Conservation (phyloP, 2,888 invertebrate genomes). For the Blastobasis adustella region DNA sequence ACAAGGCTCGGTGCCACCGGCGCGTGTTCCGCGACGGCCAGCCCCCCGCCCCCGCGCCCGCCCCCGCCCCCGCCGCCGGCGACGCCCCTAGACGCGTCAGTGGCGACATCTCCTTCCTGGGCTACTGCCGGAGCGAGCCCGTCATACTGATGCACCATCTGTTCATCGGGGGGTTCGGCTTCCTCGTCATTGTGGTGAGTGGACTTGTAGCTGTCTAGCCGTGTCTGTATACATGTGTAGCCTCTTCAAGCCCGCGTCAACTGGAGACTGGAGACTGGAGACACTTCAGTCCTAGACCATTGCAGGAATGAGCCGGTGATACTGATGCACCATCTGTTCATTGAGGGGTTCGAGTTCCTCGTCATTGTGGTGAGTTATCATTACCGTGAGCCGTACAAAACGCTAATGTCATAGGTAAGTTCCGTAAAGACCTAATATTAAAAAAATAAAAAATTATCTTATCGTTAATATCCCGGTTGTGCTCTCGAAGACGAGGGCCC, state of each 20-base stretch:
- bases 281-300: constrained; percentile 64
- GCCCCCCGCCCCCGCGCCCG: constrained; percentile 16
- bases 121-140: constrained; percentile 77
- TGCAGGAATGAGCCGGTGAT: constrained; percentile 80
- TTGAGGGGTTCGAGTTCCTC: constrained; percentile 83
- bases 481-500: no score
- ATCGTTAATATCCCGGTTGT: no score
- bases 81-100: constrained; percentile 15
- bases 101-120: constrained; percentile 49
- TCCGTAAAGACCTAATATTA: no score
- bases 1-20: constrained; percentile 26
- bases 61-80: constrained; percentile 21
- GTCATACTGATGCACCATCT: constrained; percentile 84
- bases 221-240: neutral
- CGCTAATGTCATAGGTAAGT: no score
- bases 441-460: no score
- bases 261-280: no score
- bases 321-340: constrained; percentile 83
- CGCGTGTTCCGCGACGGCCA: constrained; percentile 23
- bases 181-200: constrained; percentile 83
- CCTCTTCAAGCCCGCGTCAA: no score
- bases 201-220: neutral
- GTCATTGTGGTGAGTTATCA: constrained; percentile 79
- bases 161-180: constrained; percentile 83
- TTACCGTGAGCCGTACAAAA: no score